Evolutionary conservation across 2,797 vertebrate genomes (phyloP).

Genomic region (Sebastes goodei): DNA sequence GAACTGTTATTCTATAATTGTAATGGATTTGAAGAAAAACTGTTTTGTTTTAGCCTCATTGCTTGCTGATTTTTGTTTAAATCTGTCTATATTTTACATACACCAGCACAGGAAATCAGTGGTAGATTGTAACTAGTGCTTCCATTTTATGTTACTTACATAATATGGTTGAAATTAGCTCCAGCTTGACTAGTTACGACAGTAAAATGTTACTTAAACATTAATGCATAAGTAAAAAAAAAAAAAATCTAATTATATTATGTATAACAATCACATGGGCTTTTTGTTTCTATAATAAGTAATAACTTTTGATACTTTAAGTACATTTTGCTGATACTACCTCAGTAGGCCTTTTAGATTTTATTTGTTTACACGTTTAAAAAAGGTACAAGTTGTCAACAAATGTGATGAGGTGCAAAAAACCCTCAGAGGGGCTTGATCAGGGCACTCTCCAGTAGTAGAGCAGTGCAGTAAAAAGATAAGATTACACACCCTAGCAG

Average conservation of each 20-base stretch:
- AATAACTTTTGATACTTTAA: not conserved
- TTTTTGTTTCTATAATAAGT: not conserved
- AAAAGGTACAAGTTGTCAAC: no score
- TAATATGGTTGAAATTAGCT: not conserved
- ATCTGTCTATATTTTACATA: slow-evolving; percentile 1
- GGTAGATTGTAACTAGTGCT: not conserved
- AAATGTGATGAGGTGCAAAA: no score
- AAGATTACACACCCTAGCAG: no score
- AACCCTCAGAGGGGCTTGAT: no score
- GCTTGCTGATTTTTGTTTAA: slow-evolving; percentile 15
- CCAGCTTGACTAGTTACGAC: not conserved
- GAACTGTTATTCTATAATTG: not conserved
- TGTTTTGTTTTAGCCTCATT: slow-evolving; percentile 7
- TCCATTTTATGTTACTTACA: not conserved
- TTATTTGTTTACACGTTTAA: no score
- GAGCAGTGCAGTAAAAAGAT: no score
- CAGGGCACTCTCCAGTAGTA: no score
- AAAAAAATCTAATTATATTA: not conserved
- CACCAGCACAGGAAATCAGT: not conserved
- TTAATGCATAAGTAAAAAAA: not conserved
- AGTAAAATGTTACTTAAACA: not conserved
- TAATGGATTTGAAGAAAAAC: not conserved
- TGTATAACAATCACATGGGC: not conserved
- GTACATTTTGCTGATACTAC: not conserved
- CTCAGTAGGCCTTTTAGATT: not conserved